A percentile compares a stretch with the other conserved stretches of the same genome.
phyloP scores from a whole-genome alignment of 92 coral and sea anemone genomes.

The Phenganax marumi region DNA sequence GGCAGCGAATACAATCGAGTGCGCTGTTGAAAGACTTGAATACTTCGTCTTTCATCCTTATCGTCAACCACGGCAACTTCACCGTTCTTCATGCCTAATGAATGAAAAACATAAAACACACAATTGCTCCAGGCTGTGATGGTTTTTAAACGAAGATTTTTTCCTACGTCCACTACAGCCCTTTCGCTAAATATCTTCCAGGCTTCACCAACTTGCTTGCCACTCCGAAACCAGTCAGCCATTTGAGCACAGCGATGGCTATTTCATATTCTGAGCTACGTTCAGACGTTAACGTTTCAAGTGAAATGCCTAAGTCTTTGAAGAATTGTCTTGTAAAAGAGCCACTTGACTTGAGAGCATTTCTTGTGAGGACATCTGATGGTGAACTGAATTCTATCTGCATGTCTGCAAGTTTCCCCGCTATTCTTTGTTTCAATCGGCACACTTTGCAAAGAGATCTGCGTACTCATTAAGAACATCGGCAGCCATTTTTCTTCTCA shows the following conservation, averaged over 20 bases:
- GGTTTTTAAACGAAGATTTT: slow-evolving; percentile 1
- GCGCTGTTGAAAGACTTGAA: background rate
- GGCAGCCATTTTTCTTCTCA: slow-evolving; percentile 12
- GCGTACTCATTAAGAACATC: slow-evolving; percentile 20
- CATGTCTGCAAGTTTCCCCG: background rate
- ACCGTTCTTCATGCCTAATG: background rate
- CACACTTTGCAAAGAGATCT: background rate
- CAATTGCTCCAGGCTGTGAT: slow-evolving; percentile 12
- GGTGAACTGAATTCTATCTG: slow-evolving; percentile 26
- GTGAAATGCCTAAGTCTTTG: slow-evolving; percentile 2
- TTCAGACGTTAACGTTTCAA: background rate
- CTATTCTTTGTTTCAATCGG: background rate
- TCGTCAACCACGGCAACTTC: slow-evolving; percentile 34
- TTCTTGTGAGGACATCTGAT: background rate
- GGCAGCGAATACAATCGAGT: slow-evolving; percentile 3
- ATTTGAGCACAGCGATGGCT: slow-evolving; percentile 8
- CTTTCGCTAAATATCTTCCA: slow-evolving; percentile 8
- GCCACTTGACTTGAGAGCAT: background rate
- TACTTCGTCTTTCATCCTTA: slow-evolving; percentile 5
- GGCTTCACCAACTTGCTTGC: background rate
- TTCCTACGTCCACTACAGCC: background rate
- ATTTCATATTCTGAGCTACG: background rate
- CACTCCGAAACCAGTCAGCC: background rate
- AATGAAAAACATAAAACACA: background rate
- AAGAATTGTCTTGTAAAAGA: slow-evolving; percentile 26